phyloP scores from a whole-genome alignment of 2,888 invertebrate genomes.

The Rhodophaea formosa region DNA sequence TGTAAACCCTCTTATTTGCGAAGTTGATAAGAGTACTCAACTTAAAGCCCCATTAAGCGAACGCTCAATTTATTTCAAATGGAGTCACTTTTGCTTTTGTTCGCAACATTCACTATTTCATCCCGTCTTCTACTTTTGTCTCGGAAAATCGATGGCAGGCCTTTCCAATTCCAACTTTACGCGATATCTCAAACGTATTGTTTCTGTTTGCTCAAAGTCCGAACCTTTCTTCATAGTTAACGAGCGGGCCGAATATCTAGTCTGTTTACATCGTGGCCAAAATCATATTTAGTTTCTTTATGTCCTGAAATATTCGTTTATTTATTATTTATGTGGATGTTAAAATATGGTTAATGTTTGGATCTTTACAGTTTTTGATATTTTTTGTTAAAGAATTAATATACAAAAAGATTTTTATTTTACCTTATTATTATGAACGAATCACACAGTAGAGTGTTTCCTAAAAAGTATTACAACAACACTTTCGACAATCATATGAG shows the following conservation, averaged over 20 bases:
- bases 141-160: conserved; percentile 11
- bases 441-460: too few species aligned
- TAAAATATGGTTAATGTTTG: too few species aligned
- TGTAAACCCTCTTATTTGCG: conserved; percentile 8
- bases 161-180: conserved; percentile 12
- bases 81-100: conserved; percentile 17
- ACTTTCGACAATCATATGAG: too few species aligned
- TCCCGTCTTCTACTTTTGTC: not conserved
- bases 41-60: conserved; percentile 11
- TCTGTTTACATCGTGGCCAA: conserved; percentile 1
- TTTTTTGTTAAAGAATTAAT: too few species aligned
- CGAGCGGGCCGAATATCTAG: conserved; percentile 2
- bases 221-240: conserved; percentile 17
- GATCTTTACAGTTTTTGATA: too few species aligned
- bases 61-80: conserved; percentile 16
- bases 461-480: too few species aligned
- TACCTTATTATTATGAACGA: too few species aligned
- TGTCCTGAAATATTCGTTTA: not conserved
- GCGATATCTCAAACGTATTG: conserved; percentile 23
- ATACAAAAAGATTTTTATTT: too few species aligned
- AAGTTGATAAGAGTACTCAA: conserved; percentile 15
- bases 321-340: too few species aligned
- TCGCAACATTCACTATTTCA: conserved; percentile 16
- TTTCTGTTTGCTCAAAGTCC: conserved; percentile 20
- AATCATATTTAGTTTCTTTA: not conserved